Base-by-base conservation (phyloP, 1,140 invertebrate species). In the Schmidtea mediterranea region DNA sequence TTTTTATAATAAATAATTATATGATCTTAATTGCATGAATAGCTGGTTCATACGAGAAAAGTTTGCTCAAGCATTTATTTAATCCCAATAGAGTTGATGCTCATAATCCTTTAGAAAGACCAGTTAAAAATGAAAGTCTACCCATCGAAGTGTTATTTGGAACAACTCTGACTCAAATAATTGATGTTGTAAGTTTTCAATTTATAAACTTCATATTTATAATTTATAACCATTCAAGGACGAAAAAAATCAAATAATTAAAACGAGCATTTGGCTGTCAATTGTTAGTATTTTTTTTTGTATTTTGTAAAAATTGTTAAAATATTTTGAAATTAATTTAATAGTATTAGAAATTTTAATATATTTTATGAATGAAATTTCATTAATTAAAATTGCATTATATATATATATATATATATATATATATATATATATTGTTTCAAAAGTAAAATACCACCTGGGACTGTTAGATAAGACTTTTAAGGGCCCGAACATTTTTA, bases 91-190 rank as follows among this genome's bases (percentile, higher is more conserved):
- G 22, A 23, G 3, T 6, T 23, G 18, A 19, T 10, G 18, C 18
- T 19, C 40, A 41, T 23, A 41, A 41, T 23, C 40, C 40, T 5
- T 19, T 41, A 69, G 86, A 95, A 73, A 72, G 90, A 62, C 90
- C 90, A 48, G 86, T 94, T 58, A 76, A 77, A 61, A 92, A 94
- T 73, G 84, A 92, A 73, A 81, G 80, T 58, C 79, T 90, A 61
- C 79, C 86, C 58, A 76, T 95, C 58, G 75, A 80, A 69, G 79
- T 97, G 67, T 82, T 76, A 69, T 89, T 97, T 71, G 84, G 86
- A 62, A 76, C 95, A 66, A 89, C 82, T 59, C 76, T 97, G 62
- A 90, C 92, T 77, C 90, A 97, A 75, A 90, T 97, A 67, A 95
- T 97, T 68, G 90, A 97, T 73, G 87, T 97, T 76, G 90, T 95